A percentile compares a stretch with the other conserved stretches of the same genome.
These are phyloP conservation scores for Rhodinocichla rosea DNA, from an alignment of 2,113 vertebrate genomes.

Conservation along the genomic window DNA sequence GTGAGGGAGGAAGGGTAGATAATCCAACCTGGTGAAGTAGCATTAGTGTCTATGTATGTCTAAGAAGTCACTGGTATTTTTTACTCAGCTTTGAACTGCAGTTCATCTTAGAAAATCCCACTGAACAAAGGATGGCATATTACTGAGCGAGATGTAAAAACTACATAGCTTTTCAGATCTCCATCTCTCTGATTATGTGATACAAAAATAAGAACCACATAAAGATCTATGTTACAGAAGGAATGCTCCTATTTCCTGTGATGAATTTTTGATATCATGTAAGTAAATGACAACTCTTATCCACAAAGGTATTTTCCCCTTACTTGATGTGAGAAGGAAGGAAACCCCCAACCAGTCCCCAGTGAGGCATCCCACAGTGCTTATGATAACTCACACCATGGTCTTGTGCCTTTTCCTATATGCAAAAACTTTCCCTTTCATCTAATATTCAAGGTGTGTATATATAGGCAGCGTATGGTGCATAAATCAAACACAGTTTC, in stretches of 20 bases:
- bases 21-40: not conserved
- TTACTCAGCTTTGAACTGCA: not conserved
- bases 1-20: not conserved
- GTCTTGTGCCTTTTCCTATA: slow-evolving; percentile 30
- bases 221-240: not conserved
- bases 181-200: not conserved
- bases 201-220: not conserved
- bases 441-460: slow-evolving; percentile 41
- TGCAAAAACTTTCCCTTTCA: slow-evolving; percentile 58
- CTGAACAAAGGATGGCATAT: not conserved
- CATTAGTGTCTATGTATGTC: not conserved
- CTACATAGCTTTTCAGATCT: not conserved
- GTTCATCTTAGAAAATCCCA: not conserved
- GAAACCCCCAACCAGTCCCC: slow-evolving; percentile 52
- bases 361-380: slow-evolving; percentile 36
- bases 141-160: not conserved
- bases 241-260: slow-evolving; percentile 60
- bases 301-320: slow-evolving; percentile 60
- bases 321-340: slow-evolving; percentile 54
- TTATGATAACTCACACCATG: not conserved
- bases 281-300: slow-evolving; percentile 44
- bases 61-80: not conserved
- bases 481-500: not conserved
- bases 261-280: not conserved
- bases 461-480: slow-evolving; percentile 23